These are phyloP conservation scores for Atherinomorus stipes DNA, from an alignment of 2,113 vertebrate species.

Conservation along the genomic window DNA sequence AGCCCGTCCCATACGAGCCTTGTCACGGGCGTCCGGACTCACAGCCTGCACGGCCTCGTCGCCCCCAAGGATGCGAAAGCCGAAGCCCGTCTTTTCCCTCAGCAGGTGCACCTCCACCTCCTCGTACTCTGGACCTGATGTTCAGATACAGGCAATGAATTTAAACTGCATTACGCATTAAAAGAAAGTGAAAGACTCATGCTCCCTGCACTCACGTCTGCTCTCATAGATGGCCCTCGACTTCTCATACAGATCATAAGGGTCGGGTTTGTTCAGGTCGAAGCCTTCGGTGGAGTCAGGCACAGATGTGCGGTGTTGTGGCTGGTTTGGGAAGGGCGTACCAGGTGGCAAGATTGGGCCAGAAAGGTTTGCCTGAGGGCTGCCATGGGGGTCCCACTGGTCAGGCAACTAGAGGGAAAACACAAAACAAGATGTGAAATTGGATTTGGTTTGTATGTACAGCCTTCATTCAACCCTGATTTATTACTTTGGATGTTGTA, in stretches of 20 bases:
- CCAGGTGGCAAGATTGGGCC: slow-evolving; percentile 88
- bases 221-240: slow-evolving; percentile 99
- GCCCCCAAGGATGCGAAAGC: slow-evolving; percentile 98
- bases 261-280: slow-evolving; percentile 96
- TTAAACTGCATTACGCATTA: not conserved
- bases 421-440: slow-evolving; percentile 3
- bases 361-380: slow-evolving; percentile 92
- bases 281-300: slow-evolving; percentile 95
- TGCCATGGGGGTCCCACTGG: slow-evolving; percentile 96
- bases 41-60: slow-evolving; percentile 99
- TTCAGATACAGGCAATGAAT: not conserved
- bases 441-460: not conserved
- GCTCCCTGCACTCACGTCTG: slow-evolving; percentile 83
- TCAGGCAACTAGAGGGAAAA: slow-evolving; percentile 85
- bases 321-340: slow-evolving; percentile 88
- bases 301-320: slow-evolving; percentile 91
- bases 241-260: slow-evolving; percentile 98
- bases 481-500: not conserved
- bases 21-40: slow-evolving; percentile 90
- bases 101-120: slow-evolving; percentile 97
- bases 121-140: slow-evolving; percentile 93
- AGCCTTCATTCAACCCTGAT: not conserved
- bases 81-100: slow-evolving; percentile 98
- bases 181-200: not conserved
- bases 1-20: slow-evolving; percentile 86